Evolutionary conservation across 2,113 vertebrate genomes (phyloP).

Genomic region (Crotophaga sulcirostris): DNA sequence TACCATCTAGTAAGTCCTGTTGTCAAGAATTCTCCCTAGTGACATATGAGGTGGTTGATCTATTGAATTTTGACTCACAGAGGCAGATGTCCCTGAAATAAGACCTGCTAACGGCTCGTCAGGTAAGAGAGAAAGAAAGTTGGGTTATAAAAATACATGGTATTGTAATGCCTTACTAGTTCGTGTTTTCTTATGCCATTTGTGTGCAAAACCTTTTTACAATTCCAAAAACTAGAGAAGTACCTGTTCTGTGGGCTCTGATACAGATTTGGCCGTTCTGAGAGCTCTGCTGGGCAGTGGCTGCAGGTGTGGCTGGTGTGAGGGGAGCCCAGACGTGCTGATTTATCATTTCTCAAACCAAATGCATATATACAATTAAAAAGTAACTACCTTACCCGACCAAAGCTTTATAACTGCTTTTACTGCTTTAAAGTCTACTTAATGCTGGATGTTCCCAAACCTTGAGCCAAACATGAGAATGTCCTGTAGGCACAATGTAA

Average conservation of each 20-base stretch:
- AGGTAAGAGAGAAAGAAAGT: background rate
- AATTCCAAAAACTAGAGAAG: background rate
- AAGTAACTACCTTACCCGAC: background rate
- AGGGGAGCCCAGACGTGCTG: too few species aligned
- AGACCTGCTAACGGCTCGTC: background rate
- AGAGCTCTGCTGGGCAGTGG: slow-evolving; percentile 73
- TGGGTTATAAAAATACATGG: background rate
- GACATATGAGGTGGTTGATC: background rate
- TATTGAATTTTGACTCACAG: background rate
- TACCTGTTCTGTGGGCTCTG: slow-evolving; percentile 38
- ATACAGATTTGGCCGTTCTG: slow-evolving; percentile 4
- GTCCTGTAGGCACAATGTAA: slow-evolving; percentile 48
- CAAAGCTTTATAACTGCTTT: background rate
- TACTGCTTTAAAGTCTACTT: slow-evolving; percentile 44
- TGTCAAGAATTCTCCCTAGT: background rate
- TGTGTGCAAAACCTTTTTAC: background rate
- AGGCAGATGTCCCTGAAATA: background rate
- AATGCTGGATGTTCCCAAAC: slow-evolving; percentile 3
- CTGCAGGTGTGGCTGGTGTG: slow-evolving; percentile 74
- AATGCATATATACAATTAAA: background rate
- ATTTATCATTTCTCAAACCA: background rate
- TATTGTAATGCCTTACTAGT: accelerated
- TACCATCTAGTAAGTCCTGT: background rate
- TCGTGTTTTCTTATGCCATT: background rate
- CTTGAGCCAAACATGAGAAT: slow-evolving; percentile 27